These are phyloP conservation scores for Carabus problematicus DNA, from an alignment of 2,888 invertebrate genomes.

Conservation along the genomic window DNA sequence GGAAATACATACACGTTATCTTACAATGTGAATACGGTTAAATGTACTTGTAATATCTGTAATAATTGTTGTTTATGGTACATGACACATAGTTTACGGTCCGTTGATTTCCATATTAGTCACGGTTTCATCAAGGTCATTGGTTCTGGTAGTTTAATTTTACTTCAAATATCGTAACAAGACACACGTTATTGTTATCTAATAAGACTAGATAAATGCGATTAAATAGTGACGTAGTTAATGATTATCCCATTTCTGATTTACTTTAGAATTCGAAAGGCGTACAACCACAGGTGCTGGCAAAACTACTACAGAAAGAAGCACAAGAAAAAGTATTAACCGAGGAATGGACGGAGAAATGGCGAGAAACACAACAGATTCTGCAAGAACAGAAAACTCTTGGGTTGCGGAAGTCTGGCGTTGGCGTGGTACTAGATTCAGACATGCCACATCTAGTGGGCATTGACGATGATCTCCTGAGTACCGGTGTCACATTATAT, in stretches of 20 bases:
- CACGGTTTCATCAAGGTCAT: conserved; percentile 15
- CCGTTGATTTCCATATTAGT: not conserved
- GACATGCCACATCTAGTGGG: conserved; percentile 92
- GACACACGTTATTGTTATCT: too few relatives aligned
- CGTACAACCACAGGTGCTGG: conserved; percentile 72
- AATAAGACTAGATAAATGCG: too few relatives aligned
- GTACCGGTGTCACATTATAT: conserved; percentile 90
- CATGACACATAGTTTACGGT: too few relatives aligned
- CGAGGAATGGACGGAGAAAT: conserved; percentile 93
- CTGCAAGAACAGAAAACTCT: conserved; percentile 87
- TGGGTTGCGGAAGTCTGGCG: conserved; percentile 84
- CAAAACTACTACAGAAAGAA: conserved; percentile 87
- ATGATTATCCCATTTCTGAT: not conserved
- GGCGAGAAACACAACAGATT: conserved; percentile 89
- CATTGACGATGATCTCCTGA: conserved; percentile 88
- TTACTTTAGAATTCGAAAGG: conserved; percentile 61
- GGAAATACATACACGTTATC: too few relatives aligned
- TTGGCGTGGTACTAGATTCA: conserved; percentile 88
- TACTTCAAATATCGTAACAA: too few relatives aligned
- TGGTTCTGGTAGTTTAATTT: too few relatives aligned
- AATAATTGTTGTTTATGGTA: too few relatives aligned
- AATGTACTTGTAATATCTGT: too few relatives aligned
- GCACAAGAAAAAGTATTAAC: conserved; percentile 88
- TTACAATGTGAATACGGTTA: too few relatives aligned
- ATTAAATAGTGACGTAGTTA: too few relatives aligned